These are phyloP conservation scores for Steinernema hermaphroditum DNA, from an alignment of 2,888 invertebrate species.

Conservation along the genomic window DNA sequence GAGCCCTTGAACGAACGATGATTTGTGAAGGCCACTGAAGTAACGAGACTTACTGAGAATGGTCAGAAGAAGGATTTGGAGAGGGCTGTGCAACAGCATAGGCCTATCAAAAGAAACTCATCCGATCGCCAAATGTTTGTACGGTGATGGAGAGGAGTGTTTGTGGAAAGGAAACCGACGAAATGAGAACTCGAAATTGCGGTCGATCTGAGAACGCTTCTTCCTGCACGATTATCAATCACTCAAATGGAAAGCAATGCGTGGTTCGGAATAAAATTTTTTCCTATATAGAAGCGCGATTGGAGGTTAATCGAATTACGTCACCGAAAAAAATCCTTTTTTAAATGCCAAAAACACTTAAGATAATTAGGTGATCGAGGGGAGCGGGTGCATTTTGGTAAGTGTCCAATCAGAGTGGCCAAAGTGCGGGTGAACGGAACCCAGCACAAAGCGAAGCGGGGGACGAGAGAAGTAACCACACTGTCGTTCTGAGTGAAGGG, in stretches of 20 bases:
- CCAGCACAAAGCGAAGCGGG: neutral
- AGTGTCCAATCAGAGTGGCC: neutral
- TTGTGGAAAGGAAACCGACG: constrained; percentile 9
- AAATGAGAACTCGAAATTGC: constrained; percentile 4
- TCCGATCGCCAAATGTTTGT: neutral
- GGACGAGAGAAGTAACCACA: neutral
- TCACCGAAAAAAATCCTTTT: too few relatives aligned
- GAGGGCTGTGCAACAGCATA: constrained; percentile 5
- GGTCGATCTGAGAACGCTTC: neutral
- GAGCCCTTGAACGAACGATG: neutral
- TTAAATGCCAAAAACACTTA: too few relatives aligned
- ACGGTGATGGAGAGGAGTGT: constrained; percentile 8
- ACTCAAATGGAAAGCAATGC: neutral
- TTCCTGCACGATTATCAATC: constrained; percentile 12
- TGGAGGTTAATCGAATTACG: too few relatives aligned
- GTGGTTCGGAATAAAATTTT: too few relatives aligned
- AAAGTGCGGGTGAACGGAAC: neutral
- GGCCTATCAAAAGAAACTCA: constrained; percentile 21
- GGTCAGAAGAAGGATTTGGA: neutral
- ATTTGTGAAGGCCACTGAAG: neutral
- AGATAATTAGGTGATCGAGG: too few relatives aligned
- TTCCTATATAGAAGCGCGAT: too few relatives aligned
- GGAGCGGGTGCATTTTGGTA: too few relatives aligned
- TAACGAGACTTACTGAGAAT: neutral
- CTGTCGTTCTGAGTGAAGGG: neutral